Evolutionary conservation across 2,888 invertebrate genomes (phyloP).

Genomic region (Sipha maydis): DNA sequence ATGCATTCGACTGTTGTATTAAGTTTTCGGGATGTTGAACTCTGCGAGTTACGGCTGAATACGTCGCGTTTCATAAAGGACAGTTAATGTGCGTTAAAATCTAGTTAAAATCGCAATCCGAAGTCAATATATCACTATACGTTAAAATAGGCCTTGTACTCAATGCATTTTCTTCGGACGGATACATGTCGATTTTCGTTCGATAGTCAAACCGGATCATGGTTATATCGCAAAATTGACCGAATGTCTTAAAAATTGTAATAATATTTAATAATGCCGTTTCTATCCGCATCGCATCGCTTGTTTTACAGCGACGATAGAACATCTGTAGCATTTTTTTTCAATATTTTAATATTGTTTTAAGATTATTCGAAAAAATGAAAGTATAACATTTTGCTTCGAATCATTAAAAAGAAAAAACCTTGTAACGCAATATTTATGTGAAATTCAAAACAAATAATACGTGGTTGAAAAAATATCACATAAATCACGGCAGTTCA

Average conservation of each 20-base stretch:
- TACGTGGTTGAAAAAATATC: neutral
- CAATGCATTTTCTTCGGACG: neutral
- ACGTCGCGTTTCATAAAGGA: neutral
- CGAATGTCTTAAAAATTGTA: too few relatives aligned
- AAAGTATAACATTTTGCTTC: neutral
- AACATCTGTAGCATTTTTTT: too few relatives aligned
- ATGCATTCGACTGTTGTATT: neutral
- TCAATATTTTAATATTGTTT: neutral
- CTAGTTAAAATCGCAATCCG: too few relatives aligned
- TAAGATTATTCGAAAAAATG: neutral
- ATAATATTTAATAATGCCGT: too few relatives aligned
- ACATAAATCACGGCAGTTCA: conserved; percentile 18
- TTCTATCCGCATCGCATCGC: too few relatives aligned
- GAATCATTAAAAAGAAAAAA: neutral
- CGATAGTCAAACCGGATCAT: neutral
- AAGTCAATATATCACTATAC: too few relatives aligned
- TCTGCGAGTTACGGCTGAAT: neutral
- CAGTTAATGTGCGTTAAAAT: too few relatives aligned
- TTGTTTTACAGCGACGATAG: too few relatives aligned
- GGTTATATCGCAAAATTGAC: neutral
- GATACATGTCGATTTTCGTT: neutral
- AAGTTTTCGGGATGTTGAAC: neutral
- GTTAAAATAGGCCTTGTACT: neutral
- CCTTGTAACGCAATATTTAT: neutral
- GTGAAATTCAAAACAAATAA: conserved; percentile 14